Evolutionary conservation across 2,888 invertebrate genomes (phyloP), one percentile per base, ranked within the genome.

Genomic region (Caenorhabditis sp.): DNA sequence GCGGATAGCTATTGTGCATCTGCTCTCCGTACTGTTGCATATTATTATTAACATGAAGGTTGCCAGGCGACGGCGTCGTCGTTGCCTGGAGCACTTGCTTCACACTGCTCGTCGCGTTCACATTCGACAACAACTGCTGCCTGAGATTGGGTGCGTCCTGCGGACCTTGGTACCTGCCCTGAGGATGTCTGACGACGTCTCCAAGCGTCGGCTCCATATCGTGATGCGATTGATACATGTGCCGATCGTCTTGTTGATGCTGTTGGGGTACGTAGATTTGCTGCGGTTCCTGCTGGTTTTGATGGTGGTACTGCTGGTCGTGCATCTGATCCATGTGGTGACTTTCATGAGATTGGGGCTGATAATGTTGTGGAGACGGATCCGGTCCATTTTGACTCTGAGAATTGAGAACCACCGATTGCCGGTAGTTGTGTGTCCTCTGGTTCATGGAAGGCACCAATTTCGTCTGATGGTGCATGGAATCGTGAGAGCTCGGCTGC

Each of bases 111-210:
- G 35, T 26, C 15, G 55, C 46, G 30, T 66, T 66, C 9, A 58
- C 39, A 32, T 50, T 58, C 3, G 48, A 48, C 30, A 46, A 58
- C 30, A 73, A 24, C 15, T 71, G 72, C 30, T 72, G 72, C 0
- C 58, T 50, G n/a, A 63, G 46, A 27, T 46, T 6, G n/a, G 61
- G 59, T 8, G 52, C 59, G 43, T 70, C 61, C 27, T 71, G 61
- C 7, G 65, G 65, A 22, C 59, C 41, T 35, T 58, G 68, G 30
- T 58, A 71, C 55, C 61, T 53, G 41, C 61, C 46, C 8, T 61
- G 70, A 2, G 35, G 46, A 7, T 66, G 56, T 1, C 68, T 26
- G 17, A 66, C 22, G 3, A 50, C 24, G 15, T 63, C 63, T 11
- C 65, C 55, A 2, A 65, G 35, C 13, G 65, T 65, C 24, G 50